Percentiles rank a stretch among this genome's conserved stretches.
Evolutionary conservation across 1,140 invertebrate genomes (phyloP).

Genomic region (Sitobion miscanthi): DNA sequence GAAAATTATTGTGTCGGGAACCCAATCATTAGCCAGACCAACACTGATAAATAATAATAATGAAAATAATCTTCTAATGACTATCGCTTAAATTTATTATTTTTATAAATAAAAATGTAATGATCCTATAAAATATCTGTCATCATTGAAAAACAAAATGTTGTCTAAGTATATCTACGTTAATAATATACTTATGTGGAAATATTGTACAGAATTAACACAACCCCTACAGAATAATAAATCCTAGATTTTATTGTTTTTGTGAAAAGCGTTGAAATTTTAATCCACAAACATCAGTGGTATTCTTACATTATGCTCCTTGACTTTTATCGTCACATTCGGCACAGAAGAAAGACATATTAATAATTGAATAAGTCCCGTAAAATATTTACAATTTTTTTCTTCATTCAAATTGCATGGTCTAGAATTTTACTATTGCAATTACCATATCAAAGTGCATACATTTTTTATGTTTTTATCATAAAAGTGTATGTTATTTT

Average conservation of each 20-base stretch:
- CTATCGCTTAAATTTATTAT: not conserved
- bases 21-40: no score
- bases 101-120: not conserved
- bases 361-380: not conserved
- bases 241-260: not conserved
- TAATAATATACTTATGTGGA: not conserved
- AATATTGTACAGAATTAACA: not conserved
- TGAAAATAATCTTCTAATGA: not conserved
- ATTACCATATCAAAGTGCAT: not conserved
- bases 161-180: not conserved
- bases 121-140: not conserved
- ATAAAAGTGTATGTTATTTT: not conserved
- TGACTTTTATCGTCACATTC: not conserved
- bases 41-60: not conserved
- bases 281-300: not conserved
- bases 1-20: no score
- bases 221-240: not conserved
- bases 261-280: not conserved
- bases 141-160: slow-evolving; percentile 9
- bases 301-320: not conserved
- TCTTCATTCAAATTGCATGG: not conserved
- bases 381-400: slow-evolving; percentile 9
- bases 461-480: not conserved
- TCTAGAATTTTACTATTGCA: slow-evolving; percentile 7
- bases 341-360: not conserved